phyloP scores from a whole-genome alignment of 2,113 vertebrate species.

The Rhynchopsitta pachyrhyncha region DNA sequence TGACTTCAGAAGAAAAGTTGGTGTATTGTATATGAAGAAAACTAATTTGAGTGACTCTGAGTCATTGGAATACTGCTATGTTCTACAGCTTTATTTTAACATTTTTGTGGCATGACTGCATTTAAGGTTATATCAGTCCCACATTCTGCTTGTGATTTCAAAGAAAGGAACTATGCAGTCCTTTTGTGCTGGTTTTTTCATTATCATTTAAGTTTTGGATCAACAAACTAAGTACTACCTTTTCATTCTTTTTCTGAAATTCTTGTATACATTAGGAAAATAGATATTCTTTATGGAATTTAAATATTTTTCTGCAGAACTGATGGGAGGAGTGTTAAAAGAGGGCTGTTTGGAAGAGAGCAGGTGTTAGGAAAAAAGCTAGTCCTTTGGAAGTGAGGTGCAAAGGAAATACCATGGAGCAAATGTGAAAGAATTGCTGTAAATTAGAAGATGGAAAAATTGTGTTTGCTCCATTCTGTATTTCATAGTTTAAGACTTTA shows the following conservation, averaged over 20 bases:
- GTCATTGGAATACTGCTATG: neutral
- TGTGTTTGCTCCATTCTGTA: neutral
- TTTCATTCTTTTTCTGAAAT: neutral
- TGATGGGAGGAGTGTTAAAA: neutral
- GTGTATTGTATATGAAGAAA: neutral
- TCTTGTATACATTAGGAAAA: neutral
- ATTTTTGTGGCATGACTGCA: neutral
- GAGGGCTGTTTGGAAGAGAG: neutral
- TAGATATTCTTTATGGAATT: neutral
- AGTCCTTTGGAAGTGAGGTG: neutral
- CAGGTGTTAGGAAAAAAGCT: neutral
- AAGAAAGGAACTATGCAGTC: neutral
- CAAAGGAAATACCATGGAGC: neutral
- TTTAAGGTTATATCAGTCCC: neutral
- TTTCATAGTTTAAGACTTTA: neutral
- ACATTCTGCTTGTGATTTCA: neutral
- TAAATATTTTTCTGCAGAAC: neutral
- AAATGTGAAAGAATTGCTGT: neutral
- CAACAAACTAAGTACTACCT: neutral
- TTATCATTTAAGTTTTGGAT: neutral
- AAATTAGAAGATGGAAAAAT: neutral
- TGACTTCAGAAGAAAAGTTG: neutral
- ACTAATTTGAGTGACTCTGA: neutral
- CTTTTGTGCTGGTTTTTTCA: neutral
- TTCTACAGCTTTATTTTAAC: neutral